These are phyloP conservation scores for Acrobasis consociella DNA, from an alignment of 2,888 invertebrate species.

Conservation along the genomic window DNA sequence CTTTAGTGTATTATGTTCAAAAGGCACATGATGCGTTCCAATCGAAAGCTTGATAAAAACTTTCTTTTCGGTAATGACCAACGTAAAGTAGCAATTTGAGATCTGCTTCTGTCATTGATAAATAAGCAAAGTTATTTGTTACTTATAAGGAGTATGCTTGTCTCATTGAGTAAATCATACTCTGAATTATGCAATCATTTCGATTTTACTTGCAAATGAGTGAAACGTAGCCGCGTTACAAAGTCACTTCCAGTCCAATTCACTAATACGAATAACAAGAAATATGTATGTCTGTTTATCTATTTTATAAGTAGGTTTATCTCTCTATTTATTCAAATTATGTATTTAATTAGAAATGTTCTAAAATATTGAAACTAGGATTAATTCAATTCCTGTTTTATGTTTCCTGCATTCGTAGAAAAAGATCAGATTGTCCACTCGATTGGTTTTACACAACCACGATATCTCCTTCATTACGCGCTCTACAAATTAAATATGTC, in stretches of 20 bases:
- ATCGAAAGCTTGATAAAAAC: slow-evolving; percentile 22
- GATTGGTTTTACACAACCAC: slow-evolving; percentile 51
- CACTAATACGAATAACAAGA: not conserved
- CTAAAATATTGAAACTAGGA: too few species aligned
- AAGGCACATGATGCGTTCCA: slow-evolving; percentile 14
- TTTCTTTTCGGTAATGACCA: slow-evolving; percentile 21
- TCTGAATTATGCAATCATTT: not conserved
- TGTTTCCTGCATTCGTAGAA: not conserved
- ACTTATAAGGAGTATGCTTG: not conserved
- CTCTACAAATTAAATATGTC: slow-evolving; percentile 74
- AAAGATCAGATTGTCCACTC: slow-evolving; percentile 35
- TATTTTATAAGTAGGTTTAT: not conserved
- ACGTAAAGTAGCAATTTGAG: slow-evolving; percentile 4
- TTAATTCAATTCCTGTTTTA: too few species aligned
- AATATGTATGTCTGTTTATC: not conserved
- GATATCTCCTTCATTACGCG: slow-evolving; percentile 71
- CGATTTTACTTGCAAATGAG: slow-evolving; percentile 15
- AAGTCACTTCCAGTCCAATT: not conserved
- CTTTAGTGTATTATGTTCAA: slow-evolving; percentile 12
- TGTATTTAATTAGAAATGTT: too few species aligned
- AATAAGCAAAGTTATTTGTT: slow-evolving; percentile 2
- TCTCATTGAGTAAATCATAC: not conserved
- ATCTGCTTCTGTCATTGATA: slow-evolving; percentile 18
- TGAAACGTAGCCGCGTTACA: slow-evolving; percentile 9
- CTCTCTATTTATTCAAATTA: not conserved